Percentiles rank a stretch among this genome's conserved stretches.
These are phyloP conservation scores for Labeo calbasu DNA, from an alignment of 2,797 vertebrate genomes.

Conservation along the genomic window DNA sequence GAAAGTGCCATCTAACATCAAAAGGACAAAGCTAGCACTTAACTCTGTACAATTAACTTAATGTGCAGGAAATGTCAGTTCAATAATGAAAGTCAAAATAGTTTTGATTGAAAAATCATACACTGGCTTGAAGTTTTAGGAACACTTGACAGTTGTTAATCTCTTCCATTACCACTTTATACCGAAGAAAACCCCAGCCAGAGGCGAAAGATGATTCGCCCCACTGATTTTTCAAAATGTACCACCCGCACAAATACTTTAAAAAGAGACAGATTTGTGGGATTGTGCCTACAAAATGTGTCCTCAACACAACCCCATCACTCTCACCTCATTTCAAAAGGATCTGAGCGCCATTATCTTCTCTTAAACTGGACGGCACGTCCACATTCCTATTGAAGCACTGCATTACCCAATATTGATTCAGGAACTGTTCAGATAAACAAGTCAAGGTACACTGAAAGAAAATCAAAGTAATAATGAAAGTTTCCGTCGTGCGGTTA, in stretches of 20 bases:
- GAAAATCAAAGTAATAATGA: slow-evolving; percentile 35
- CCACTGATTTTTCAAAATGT: slow-evolving; percentile 1
- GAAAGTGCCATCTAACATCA: background rate
- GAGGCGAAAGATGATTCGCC: background rate
- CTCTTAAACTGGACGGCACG: slow-evolving; percentile 50
- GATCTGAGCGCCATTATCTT: slow-evolving; percentile 40
- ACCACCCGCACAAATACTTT: slow-evolving; percentile 2
- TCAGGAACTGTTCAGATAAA: slow-evolving; percentile 59
- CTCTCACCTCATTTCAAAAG: slow-evolving; percentile 71
- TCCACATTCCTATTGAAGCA: slow-evolving; percentile 57
- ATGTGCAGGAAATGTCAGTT: background rate
- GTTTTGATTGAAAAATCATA: background rate
- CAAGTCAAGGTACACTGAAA: slow-evolving; percentile 47
- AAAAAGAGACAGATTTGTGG: slow-evolving; percentile 38
- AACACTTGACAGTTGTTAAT: slow-evolving; percentile 28
- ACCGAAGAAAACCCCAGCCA: background rate
- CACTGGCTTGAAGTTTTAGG: background rate
- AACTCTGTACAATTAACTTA: background rate
- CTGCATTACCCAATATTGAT: slow-evolving; percentile 50
- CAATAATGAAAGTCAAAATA: background rate
- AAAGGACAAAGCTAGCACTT: background rate
- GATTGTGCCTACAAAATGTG: slow-evolving; percentile 63
- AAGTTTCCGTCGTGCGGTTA: slow-evolving; percentile 67
- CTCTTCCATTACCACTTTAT: slow-evolving; percentile 14
- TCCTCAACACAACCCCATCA: slow-evolving; percentile 65